Evolutionary conservation across 1,140 invertebrate species (phyloP).

Genomic region (Pseudomyrmex gracilis): DNA sequence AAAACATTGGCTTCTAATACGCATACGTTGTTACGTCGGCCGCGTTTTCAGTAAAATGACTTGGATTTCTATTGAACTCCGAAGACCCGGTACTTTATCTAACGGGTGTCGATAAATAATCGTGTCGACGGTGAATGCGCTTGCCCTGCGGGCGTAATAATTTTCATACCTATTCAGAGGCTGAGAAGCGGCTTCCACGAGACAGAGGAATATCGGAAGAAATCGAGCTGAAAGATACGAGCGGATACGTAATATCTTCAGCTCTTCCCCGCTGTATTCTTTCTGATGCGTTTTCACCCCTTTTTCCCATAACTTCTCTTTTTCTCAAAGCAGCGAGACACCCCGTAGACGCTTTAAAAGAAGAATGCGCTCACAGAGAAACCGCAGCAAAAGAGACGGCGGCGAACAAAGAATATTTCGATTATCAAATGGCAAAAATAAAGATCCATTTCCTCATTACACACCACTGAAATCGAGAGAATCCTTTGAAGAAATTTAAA

Average conservation of each 20-base stretch:
- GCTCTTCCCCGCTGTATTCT: constrained; percentile 12
- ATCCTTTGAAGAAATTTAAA: background rate
- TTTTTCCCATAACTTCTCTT: constrained; percentile 43
- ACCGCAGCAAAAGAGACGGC: constrained; percentile 18
- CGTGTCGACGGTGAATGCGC: constrained; percentile 48
- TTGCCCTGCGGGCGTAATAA: constrained; percentile 69
- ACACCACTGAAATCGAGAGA: constrained; percentile 22
- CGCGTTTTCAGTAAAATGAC: constrained; percentile 49
- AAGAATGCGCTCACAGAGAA: constrained; percentile 38
- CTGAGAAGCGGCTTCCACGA: constrained; percentile 57
- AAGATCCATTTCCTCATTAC: constrained; percentile 44
- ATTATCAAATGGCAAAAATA: constrained; percentile 57
- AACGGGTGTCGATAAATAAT: constrained; percentile 74
- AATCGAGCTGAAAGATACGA: constrained; percentile 76
- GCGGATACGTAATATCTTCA: constrained; percentile 70
- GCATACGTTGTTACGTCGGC: constrained; percentile 40
- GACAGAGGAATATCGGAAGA: constrained; percentile 76
- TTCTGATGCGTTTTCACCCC: constrained; percentile 31
- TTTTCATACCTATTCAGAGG: constrained; percentile 73
- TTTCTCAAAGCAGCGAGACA: constrained; percentile 33
- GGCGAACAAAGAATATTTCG: constrained; percentile 37
- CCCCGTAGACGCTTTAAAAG: constrained; percentile 32
- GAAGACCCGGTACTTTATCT: constrained; percentile 63
- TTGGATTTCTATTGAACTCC: constrained; percentile 72
- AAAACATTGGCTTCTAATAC: constrained; percentile 45